Base-by-base conservation (phyloP, 1,140 invertebrate species). In the Hypsibius dujardini region DNA sequence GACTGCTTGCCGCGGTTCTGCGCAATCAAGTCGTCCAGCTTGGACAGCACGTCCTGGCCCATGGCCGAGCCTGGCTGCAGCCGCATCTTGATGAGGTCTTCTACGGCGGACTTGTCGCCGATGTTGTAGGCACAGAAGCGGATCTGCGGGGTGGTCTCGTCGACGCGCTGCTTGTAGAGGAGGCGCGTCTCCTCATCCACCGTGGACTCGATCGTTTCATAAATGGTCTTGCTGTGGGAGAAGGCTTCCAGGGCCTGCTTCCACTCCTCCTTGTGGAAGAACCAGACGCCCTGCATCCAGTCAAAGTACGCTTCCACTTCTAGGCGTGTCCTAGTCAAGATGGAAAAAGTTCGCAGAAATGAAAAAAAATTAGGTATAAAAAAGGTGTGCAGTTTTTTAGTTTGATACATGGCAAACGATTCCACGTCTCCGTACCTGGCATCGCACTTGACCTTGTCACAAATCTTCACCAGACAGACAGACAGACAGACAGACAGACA, bases 51-150 rank as follows among this genome's bases (percentile, higher is more conserved):
- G 42, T 42, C 62, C 42, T 67, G 47, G 87, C 80, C 81, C 86
- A 74, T 50, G 46, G 71, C 40, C 75, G 73, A 42, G 47, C 47
- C 71, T 47, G 46, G n/a, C n/a, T 75, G 72, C 47, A 74, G 72
- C 42, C 42, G 50, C 70, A 73, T 60, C 74, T 91, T 86, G 74
- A 93, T 84, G 0, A 96, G 82, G 80, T 95, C 91, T 72, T 89
- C 86, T 47, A 92, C 88, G 15, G 88, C 88, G 70, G 84, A 84
- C 72, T 88, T 84, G 76, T 95, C 91, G 28, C 92, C 91, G 74
- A 95, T 89, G 77, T 95, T 96, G 78, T 95, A 96, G 1, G 90
- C 90, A 80, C 93, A 96, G 76, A 93, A 95, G 73, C 92, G 84
- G 15, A 96, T 82, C 78, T 89, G 93, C 1, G 93, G 92, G 28